Conservation (phyloP, 1,140 invertebrate genomes). For the Helicoverpa armigera region DNA sequence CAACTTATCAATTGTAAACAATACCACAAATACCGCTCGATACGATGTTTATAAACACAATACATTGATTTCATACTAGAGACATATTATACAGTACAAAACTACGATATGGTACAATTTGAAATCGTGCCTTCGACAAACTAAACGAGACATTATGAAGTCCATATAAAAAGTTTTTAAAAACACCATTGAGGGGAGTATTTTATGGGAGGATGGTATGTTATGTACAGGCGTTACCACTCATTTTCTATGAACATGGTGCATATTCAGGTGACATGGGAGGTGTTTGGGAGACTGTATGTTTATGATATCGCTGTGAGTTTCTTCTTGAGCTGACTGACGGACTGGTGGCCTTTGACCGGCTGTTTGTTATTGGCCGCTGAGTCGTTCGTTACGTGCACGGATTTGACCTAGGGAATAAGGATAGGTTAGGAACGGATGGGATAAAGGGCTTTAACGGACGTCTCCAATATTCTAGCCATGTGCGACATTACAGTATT, state of each 20-base stretch:
- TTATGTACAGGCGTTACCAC: neutral
- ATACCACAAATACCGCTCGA: neutral
- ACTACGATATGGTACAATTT: constrained; percentile 4
- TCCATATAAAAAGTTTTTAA: neutral
- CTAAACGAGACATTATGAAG: neutral
- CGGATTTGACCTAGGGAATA: constrained; percentile 68
- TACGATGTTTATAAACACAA: constrained; percentile 20
- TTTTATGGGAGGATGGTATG: neutral
- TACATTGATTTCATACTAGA: neutral
- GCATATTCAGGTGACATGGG: constrained; percentile 36
- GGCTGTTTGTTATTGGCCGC: constrained; percentile 63
- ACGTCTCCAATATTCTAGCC: no score
- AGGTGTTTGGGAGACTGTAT: neutral
- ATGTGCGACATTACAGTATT: no score
- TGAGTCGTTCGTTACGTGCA: constrained; percentile 63
- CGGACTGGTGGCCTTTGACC: constrained; percentile 70
- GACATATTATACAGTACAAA: neutral
- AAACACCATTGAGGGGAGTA: neutral
- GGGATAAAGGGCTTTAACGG: constrained; percentile 9
- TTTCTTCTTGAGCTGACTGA: constrained; percentile 78
- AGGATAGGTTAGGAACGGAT: constrained; percentile 26
- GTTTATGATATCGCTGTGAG: constrained; percentile 59
- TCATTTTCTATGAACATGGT: neutral
- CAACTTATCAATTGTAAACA: constrained; percentile 24
- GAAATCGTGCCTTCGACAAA: neutral